Evolutionary conservation across 2,797 vertebrate genomes (phyloP).

Genomic region (Phrynocephalus forsythii): DNA sequence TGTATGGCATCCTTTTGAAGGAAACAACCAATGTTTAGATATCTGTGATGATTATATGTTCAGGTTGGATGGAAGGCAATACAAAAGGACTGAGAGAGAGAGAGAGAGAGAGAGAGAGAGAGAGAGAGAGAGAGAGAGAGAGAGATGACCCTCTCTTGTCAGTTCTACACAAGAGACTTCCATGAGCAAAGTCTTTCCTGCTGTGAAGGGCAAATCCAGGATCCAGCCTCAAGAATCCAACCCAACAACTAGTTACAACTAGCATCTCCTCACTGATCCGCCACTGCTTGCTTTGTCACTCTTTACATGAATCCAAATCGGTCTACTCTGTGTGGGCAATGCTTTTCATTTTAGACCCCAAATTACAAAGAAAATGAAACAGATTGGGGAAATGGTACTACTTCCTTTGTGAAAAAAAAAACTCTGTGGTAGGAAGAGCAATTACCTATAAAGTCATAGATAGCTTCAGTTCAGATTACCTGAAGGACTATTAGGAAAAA

Average conservation of each 20-base stretch:
- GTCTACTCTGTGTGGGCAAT: no score
- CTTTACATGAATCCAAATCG: no score
- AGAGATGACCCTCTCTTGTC: neutral
- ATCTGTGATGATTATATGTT: neutral
- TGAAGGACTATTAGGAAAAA: neutral
- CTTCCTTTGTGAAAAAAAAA: constrained; percentile 16
- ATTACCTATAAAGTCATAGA: neutral
- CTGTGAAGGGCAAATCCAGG: neutral
- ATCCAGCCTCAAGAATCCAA: neutral
- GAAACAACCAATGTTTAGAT: neutral
- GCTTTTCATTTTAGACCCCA: no score
- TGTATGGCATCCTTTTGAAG: constrained; percentile 8
- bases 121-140: neutral
- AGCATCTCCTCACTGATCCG: no score
- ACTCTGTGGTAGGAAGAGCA: neutral
- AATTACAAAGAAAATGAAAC: neutral
- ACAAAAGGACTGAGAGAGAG: neutral
- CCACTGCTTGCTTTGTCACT: no score
- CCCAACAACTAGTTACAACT: no score
- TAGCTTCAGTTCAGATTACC: neutral
- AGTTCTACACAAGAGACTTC: no score
- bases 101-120: no score
- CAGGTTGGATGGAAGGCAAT: neutral
- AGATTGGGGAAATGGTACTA: neutral
- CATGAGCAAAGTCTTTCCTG: neutral